phyloP scores from a whole-genome alignment of 2,797 vertebrate species.

The Agapornis canus region DNA sequence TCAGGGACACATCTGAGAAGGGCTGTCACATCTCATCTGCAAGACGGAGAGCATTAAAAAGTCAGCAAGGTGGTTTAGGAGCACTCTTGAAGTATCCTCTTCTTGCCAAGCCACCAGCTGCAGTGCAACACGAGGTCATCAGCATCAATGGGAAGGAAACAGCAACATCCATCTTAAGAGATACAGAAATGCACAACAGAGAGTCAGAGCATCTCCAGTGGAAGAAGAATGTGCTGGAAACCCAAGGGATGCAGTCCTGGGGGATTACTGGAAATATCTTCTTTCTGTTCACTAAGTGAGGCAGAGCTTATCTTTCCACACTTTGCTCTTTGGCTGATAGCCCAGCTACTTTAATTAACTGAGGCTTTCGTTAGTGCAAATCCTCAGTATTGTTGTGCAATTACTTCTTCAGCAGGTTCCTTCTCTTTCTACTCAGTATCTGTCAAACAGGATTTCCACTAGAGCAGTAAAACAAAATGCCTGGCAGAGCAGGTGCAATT shows the following conservation, averaged over 20 bases:
- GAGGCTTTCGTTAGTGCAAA: background rate
- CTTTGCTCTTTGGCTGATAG: background rate
- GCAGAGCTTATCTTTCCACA: background rate
- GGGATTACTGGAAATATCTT: background rate
- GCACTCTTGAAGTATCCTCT: background rate
- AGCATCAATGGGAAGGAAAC: background rate
- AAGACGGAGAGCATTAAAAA: background rate
- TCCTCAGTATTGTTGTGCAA: background rate
- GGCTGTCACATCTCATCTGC: slow-evolving; percentile 6
- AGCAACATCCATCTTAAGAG: background rate
- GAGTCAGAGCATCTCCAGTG: background rate
- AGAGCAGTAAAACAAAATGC: background rate
- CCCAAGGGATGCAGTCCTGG: background rate
- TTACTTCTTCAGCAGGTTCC: slow-evolving; percentile 14
- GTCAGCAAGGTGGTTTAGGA: background rate
- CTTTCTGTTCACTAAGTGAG: background rate
- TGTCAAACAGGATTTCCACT: slow-evolving; percentile 22
- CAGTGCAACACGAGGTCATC: rapidly evolving
- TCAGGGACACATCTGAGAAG: background rate
- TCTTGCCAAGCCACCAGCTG: background rate
- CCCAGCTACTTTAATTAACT: slow-evolving; percentile 15
- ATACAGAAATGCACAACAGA: rapidly evolving
- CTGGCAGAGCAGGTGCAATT: background rate
- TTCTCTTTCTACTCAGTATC: background rate
- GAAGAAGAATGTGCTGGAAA: background rate